Percentiles rank a stretch among this genome's conserved stretches.
phyloP scores from a whole-genome alignment of 2,113 vertebrate species.

The Sinosuthora webbiana region DNA sequence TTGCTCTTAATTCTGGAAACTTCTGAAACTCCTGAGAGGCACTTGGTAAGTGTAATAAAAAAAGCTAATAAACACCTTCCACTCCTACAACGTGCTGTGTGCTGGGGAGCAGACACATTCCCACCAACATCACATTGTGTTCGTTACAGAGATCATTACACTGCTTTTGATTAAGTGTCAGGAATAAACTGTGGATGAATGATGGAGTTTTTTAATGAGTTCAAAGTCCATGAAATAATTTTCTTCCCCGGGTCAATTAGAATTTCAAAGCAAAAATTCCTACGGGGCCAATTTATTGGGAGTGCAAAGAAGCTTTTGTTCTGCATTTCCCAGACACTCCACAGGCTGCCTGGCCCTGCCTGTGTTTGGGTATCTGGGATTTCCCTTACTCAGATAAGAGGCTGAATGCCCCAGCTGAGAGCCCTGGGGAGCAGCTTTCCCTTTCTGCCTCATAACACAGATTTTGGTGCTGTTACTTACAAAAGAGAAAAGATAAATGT shows the following conservation, averaged over 20 bases:
- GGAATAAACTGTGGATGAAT: slow-evolving; percentile 71
- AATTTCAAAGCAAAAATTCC: slow-evolving; percentile 76
- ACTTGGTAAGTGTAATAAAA: background rate
- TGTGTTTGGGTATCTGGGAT: slow-evolving; percentile 32
- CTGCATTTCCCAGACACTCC: slow-evolving; percentile 40
- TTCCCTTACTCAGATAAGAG: slow-evolving; percentile 31
- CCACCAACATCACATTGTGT: background rate
- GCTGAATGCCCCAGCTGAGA: background rate
- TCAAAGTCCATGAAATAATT: slow-evolving; percentile 72
- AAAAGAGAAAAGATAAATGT: background rate
- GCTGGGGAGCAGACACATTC: background rate
- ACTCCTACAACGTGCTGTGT: background rate
- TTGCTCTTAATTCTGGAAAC: background rate
- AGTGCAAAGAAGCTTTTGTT: slow-evolving; percentile 67
- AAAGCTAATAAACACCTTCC: background rate
- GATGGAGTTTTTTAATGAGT: slow-evolving; percentile 72
- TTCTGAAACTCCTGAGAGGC: background rate
- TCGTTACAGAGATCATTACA: slow-evolving; percentile 53
- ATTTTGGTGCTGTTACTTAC: background rate
- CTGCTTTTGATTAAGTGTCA: slow-evolving; percentile 74
- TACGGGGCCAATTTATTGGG: slow-evolving; percentile 70
- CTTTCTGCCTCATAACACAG: background rate
- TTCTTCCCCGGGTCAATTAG: slow-evolving; percentile 73
- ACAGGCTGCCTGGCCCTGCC: background rate
- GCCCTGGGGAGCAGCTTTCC: slow-evolving; percentile 16